A percentile compares a stretch with the other conserved stretches of the same genome.
Conservation (phyloP, 2,797 vertebrate genomes). For the Characodon lateralis region DNA sequence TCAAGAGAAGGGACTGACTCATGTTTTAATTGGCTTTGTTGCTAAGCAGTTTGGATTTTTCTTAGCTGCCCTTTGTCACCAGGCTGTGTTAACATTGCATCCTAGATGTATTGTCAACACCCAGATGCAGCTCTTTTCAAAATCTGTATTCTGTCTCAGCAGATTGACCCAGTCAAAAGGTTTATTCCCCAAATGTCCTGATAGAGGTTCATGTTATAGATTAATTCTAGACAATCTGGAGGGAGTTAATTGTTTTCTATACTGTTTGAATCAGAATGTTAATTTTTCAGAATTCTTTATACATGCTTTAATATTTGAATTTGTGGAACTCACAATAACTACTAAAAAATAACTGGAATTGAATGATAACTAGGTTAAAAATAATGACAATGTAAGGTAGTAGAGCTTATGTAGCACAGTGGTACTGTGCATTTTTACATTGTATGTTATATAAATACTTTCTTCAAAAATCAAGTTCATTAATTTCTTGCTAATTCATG, state of each 20-base stretch:
- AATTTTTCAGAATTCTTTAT: no score
- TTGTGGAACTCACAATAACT: no score
- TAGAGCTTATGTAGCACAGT: no score
- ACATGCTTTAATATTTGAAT: no score
- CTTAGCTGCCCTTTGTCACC: not conserved
- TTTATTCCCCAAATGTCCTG: not conserved
- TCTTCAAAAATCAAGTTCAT: no score
- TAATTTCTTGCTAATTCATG: no score
- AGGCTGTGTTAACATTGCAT: not conserved
- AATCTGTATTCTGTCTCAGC: not conserved
- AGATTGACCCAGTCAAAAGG: not conserved
- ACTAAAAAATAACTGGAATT: no score
- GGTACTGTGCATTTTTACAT: no score
- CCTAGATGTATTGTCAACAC: not conserved
- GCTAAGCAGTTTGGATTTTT: not conserved
- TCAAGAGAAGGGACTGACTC: not conserved
- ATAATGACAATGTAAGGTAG: no score
- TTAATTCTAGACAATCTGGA: not conserved
- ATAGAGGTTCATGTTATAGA: not conserved
- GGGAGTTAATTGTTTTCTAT: not conserved
- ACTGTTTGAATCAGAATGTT: not conserved
- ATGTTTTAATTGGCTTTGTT: not conserved
- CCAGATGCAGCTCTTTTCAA: not conserved
- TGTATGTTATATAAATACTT: no score
- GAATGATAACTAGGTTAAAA: no score